A percentile compares a stretch with the other conserved stretches of the same genome.
Conservation (phyloP, 2,888 invertebrate species). For the Netelia inedita region DNA sequence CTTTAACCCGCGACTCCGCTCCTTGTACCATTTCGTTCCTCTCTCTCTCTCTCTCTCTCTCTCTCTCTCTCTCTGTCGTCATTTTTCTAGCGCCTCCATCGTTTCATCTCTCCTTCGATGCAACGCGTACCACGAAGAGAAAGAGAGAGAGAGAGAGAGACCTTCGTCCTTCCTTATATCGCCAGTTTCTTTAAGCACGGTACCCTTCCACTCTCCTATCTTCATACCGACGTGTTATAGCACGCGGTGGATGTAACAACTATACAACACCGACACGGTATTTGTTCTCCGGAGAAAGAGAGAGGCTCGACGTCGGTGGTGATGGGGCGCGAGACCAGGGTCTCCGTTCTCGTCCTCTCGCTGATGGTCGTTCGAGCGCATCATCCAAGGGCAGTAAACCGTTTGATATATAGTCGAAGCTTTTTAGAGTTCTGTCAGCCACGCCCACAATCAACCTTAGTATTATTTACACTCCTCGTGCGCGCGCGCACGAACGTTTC, state of each 20-base stretch:
- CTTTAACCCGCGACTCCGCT: conserved; percentile 1
- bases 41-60: conserved; percentile 17
- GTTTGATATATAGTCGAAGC: conserved; percentile 85
- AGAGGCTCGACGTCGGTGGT: conserved; percentile 38
- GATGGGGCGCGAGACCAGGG: conserved; percentile 65
- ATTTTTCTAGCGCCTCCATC: conserved; percentile 64
- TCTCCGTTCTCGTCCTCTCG: conserved; percentile 70
- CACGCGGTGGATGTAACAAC: conserved; percentile 25
- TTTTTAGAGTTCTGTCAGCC: conserved; percentile 85
- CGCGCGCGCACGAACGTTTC: conserved; percentile 68
- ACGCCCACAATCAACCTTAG: conserved; percentile 85
- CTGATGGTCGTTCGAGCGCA: conserved; percentile 71
- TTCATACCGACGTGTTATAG: conserved; percentile 52
- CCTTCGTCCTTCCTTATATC: conserved; percentile 53
- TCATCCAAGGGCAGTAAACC: conserved; percentile 84
- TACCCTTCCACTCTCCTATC: no score
- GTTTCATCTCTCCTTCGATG: conserved; percentile 36
- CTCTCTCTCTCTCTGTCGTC: conserved; percentile 48
- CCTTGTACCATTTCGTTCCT: conserved; percentile 3
- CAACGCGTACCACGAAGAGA: neutral
- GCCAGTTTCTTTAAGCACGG: conserved; percentile 51
- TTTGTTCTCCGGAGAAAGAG: conserved; percentile 64
- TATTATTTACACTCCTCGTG: conserved; percentile 84
- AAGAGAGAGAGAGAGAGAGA: no score
- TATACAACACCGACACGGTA: conserved; percentile 41